A percentile compares a stretch with the other conserved stretches of the same genome.
Evolutionary conservation across 2,113 vertebrate genomes (phyloP).

Genomic region (Mobula birostris): DNA sequence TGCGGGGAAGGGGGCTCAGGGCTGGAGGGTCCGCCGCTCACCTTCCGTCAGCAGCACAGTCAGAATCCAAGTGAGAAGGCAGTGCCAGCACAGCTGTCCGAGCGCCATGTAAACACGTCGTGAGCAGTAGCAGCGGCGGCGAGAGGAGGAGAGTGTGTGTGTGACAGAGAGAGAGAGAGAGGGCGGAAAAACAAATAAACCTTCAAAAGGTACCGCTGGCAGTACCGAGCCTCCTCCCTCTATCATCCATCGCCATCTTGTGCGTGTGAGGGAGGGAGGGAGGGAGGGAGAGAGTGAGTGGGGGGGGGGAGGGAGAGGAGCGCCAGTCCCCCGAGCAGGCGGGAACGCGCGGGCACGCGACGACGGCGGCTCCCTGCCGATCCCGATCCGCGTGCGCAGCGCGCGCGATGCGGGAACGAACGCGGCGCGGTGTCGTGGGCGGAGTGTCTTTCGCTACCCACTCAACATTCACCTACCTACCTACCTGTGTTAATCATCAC

Average conservation of each 20-base stretch:
- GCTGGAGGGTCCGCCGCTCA: neutral
- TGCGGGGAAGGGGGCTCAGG: neutral
- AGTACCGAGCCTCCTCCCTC: neutral
- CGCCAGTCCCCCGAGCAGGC: neutral
- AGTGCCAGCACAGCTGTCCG: slow-evolving; percentile 23
- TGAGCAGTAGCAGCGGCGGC: too few relatives aligned
- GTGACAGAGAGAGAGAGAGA: too few relatives aligned
- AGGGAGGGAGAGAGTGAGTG: too few relatives aligned
- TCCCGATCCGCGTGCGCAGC: too few relatives aligned
- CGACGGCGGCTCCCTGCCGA: neutral
- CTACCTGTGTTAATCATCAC: too few relatives aligned
- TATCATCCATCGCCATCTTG: slow-evolving; percentile 26
- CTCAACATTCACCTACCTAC: too few relatives aligned
- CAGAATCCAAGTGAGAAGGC: neutral
- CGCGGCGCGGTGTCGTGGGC: too few relatives aligned
- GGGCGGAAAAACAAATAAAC: too few relatives aligned
- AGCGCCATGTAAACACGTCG: slow-evolving; percentile 7
- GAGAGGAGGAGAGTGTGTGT: too few relatives aligned
- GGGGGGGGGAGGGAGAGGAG: too few relatives aligned
- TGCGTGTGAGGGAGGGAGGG: neutral
- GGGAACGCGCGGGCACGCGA: neutral
- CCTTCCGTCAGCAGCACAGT: neutral
- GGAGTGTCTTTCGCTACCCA: too few relatives aligned
- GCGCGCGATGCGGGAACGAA: too few relatives aligned
- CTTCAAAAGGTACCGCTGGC: neutral